Conservation (phyloP, 2,888 invertebrate species). For the Phytoseiulus persimilis region DNA sequence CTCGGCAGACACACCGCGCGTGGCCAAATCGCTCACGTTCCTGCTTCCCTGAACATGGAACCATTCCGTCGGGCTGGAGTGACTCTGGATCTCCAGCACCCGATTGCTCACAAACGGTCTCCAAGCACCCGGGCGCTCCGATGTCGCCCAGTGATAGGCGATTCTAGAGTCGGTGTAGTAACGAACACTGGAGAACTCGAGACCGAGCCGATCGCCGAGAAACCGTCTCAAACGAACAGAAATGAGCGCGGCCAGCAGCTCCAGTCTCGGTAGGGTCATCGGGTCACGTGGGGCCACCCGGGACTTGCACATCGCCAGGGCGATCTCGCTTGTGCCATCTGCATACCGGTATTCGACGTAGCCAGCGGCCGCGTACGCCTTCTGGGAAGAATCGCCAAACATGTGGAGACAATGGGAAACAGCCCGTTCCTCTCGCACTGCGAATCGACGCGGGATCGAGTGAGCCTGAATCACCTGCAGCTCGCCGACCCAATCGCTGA, state of each 20-base stretch:
- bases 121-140: slow-evolving; percentile 27
- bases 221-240: background rate
- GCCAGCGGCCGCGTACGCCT: slow-evolving; percentile 44
- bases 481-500: background rate
- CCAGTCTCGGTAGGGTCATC: slow-evolving; percentile 45
- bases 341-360: slow-evolving; percentile 43
- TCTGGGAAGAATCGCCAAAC: background rate
- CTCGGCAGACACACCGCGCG: slow-evolving; percentile 44
- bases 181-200: background rate
- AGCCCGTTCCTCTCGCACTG: background rate
- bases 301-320: slow-evolving; percentile 44
- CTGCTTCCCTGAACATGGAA: slow-evolving; percentile 44
- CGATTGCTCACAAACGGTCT: background rate
- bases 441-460: slow-evolving; percentile 40
- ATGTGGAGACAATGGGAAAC: background rate
- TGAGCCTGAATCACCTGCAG: background rate
- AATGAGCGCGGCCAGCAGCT: slow-evolving; percentile 43
- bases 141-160: slow-evolving; percentile 44
- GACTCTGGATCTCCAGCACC: slow-evolving; percentile 43
- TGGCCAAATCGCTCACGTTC: slow-evolving; percentile 47
- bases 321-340: background rate
- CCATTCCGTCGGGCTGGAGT: slow-evolving; percentile 42
- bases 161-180: slow-evolving; percentile 44
- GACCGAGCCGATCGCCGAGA: background rate
- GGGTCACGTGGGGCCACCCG: slow-evolving; percentile 45